phyloP scores from a whole-genome alignment of 2,888 invertebrate species.

The Eulithis testata region DNA sequence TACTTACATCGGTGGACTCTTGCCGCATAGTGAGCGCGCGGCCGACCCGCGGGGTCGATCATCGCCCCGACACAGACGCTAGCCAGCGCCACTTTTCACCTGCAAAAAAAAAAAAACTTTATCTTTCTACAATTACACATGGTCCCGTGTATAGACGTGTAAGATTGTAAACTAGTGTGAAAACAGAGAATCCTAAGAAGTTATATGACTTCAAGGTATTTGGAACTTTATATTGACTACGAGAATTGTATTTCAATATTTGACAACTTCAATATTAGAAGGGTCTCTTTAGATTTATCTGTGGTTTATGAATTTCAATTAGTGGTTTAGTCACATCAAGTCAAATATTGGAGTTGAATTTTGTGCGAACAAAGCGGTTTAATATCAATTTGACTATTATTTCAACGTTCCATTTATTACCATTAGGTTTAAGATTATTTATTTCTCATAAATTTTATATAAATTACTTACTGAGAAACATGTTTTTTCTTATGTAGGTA shows the following conservation, averaged over 20 bases:
- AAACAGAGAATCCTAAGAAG: too few relatives aligned
- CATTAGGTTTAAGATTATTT: too few relatives aligned
- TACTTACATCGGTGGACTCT: constrained; percentile 78
- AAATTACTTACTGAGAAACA: too few relatives aligned
- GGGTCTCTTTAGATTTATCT: background rate
- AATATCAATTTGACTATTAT: constrained; percentile 2
- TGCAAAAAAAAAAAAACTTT: constrained; percentile 42
- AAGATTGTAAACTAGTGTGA: too few relatives aligned
- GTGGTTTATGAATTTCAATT: constrained; percentile 1
- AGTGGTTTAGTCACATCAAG: background rate
- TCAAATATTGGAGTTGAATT: background rate
- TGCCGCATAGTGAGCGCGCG: constrained; percentile 80
- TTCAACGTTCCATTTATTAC: background rate
- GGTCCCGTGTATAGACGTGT: too few relatives aligned
- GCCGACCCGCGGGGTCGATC: constrained; percentile 76
- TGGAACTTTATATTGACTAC: too few relatives aligned
- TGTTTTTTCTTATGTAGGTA: too few relatives aligned
- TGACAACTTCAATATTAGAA: background rate
- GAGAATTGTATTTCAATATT: too few relatives aligned
- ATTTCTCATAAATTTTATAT: too few relatives aligned
- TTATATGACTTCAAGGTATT: too few relatives aligned
- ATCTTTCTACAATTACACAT: too few relatives aligned
- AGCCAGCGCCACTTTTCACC: constrained; percentile 64
- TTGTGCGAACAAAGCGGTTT: background rate
- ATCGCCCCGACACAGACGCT: constrained; percentile 72